Base-by-base conservation (phyloP, 2,797 vertebrate genomes). In the Eurystomus glaucurus region DNA sequence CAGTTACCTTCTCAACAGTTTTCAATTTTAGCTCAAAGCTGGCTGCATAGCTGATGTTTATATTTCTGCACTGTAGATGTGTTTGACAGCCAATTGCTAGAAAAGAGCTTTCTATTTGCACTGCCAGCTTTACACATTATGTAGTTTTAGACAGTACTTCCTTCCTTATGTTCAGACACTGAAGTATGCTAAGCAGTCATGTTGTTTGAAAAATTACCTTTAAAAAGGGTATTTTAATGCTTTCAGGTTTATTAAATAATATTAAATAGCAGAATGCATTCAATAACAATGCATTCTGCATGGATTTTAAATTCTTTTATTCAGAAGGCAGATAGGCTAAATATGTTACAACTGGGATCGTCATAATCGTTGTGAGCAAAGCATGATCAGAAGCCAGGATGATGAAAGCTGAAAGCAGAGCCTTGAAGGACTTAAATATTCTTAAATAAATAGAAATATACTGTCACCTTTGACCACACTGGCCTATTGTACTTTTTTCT, bases 41-140 rank as follows among this genome's bases (percentile, higher is more conserved):
- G 88, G 82, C 79, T 93, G 78, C 82, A 69, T 57, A 79, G 58
- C 93, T 97, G 88, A 93, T 91, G 90, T 96, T 93, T 93, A 66
- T 93, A 94, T 96, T 94, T 93, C 97, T 89, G 72, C 82, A 85
- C 90, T 94, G 82, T 85, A 57, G 96, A 90, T 93, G 50, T 92
- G 94, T 96, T 93, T 94, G 93, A 90, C 89, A 98, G 93, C 80
- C 95, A 96, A 29, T 95, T 83, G 83, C 97, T 79, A 75, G 79
- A 84, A 90, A 80, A 91, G 85, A 82, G 82, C 70, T 89, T 95
- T 89, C 89, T 98, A 41, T 95, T 96, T 96, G 81, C 88, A 65
- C 66, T 96, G 92, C 87, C 95, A 94, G 39, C 77, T 89, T 91
- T 97, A 65, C 90, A 82, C 88, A 84, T 97, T 95, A 90, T 86